Conservation (phyloP, 1,140 invertebrate genomes). For the Calliphora vicina region DNA sequence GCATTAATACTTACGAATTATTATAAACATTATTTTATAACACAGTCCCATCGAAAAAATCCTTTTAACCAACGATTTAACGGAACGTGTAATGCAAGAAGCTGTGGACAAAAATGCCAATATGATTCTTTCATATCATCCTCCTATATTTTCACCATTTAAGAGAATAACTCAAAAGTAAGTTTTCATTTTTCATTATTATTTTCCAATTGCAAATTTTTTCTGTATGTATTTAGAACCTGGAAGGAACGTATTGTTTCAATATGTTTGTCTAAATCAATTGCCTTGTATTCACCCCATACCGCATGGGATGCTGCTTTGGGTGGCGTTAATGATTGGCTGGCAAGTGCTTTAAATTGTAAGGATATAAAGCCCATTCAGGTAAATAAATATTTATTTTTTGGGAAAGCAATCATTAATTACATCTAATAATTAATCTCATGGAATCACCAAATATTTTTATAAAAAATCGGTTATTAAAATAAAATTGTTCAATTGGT, state of each 20-base stretch:
- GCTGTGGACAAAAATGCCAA: conserved; percentile 74
- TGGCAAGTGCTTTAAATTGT: conserved; percentile 75
- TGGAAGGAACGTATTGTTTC: conserved; percentile 84
- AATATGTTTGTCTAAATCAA: conserved; percentile 83
- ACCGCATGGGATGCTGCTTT: conserved; percentile 85
- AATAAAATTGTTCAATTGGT: too few relatives aligned
- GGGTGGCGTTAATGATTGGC: conserved; percentile 93
- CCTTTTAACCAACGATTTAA: conserved; percentile 94
- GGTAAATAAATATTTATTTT: conserved; percentile 12
- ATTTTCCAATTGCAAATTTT: too few relatives aligned
- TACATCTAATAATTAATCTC: too few relatives aligned
- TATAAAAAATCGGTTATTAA: too few relatives aligned
- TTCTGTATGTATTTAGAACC: conserved; percentile 61
- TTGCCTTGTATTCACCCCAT: conserved; percentile 93
- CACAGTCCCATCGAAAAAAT: conserved; percentile 72
- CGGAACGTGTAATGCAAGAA: conserved; percentile 87
- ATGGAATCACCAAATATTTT: too few relatives aligned
- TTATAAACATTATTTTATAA: too few relatives aligned
- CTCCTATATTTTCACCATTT: conserved; percentile 87
- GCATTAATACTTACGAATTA: too few relatives aligned
- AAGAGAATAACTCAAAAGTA: conserved; percentile 89
- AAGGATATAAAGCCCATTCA: conserved; percentile 65
- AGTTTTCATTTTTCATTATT: too few relatives aligned
- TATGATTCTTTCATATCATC: conserved; percentile 94
- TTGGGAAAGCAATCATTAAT: too few relatives aligned